A percentile compares a stretch with the other conserved stretches of the same genome.
These are phyloP conservation scores for Helicoverpa zea DNA, from an alignment of 1,140 invertebrate genomes.

Conservation along the genomic window DNA sequence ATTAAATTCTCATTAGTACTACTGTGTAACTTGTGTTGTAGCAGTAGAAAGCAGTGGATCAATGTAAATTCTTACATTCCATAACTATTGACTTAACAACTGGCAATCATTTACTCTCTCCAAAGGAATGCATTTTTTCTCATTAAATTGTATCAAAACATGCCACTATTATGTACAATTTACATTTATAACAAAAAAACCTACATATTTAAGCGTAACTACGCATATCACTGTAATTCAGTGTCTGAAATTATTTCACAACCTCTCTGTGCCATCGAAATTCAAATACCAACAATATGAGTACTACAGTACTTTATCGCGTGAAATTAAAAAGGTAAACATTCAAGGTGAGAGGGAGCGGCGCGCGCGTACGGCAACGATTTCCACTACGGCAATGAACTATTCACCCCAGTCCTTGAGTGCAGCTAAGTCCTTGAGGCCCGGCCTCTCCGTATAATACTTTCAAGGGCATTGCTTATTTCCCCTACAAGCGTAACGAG, in stretches of 20 bases:
- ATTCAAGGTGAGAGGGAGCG: constrained; percentile 45
- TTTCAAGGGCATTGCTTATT: constrained; percentile 79
- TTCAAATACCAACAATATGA: constrained; percentile 24
- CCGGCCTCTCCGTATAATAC: constrained; percentile 65
- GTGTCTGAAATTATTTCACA: constrained; percentile 2
- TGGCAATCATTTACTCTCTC: constrained; percentile 20
- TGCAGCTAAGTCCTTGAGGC: constrained; percentile 72
- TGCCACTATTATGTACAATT: background rate
- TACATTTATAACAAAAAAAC: constrained; percentile 3
- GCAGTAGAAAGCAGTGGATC: constrained; percentile 20
- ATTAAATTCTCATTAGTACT: too few species aligned
- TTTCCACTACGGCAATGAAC: constrained; percentile 71
- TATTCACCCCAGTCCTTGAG: constrained; percentile 77
- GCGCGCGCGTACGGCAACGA: constrained; percentile 45
- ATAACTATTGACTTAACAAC: constrained; percentile 42
- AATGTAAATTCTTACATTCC: constrained; percentile 21
- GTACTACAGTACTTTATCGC: constrained; percentile 17
- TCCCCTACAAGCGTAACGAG: constrained; percentile 55
- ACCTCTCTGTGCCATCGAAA: background rate
- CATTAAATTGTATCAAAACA: constrained; percentile 30
- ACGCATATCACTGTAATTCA: background rate
- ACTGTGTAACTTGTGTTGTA: background rate
- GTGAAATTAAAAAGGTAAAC: constrained; percentile 43
- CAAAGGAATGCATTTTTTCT: constrained; percentile 28
- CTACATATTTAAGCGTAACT: background rate